Base-by-base conservation (phyloP, 2,113 vertebrate species). In the Oostethus manadensis region DNA sequence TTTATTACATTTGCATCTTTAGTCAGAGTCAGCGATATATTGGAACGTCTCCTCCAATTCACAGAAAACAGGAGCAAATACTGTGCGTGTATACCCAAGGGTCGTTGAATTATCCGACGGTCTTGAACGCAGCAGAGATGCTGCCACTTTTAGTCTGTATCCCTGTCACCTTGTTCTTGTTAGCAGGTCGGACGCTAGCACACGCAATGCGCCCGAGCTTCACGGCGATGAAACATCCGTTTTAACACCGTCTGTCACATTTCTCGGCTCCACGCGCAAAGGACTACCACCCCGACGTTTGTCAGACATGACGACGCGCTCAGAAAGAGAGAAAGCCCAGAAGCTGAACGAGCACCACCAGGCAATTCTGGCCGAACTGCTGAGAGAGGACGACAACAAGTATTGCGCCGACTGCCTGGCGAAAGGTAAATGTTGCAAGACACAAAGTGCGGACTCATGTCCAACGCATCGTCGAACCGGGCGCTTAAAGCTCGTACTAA, bases 331-430 rank as follows among this genome's bases (percentile, higher is more conserved):
- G 73, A 97, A 96, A 86, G 93, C 95, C 45, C 93, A 93, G 91
- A 97, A 97, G 89, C 92, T 92, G 88, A 96, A 96, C 61, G 95
- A 97, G 76, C 94, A 96, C 88, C 94, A 96, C 84, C 94, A 97
- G 90, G 92, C 91, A 86, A 94, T 96, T 66, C 89, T 97, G 78
- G 90, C 93, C 55, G 90, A 91, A 85, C 93, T 98, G 87, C 90
- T 98, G 75, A 76, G 93, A 56, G 94, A 98, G 63, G 92, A 94
- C 33, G 90, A 95, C 83, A 97, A 98, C 92, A 98, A 97, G 86
- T 92, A 92, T 84, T 98, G 95, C 77, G 94, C 94, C 22, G 95
- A 98, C 91, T 98, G 95, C 62, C 93, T 95, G 84, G 94, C 95
- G 6, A 97, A 97, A 91, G 94, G 95, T 95, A 26, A 64, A 66